Evolutionary conservation across 2,888 invertebrate genomes (phyloP).

Genomic region (Chydorus sphaericus): DNA sequence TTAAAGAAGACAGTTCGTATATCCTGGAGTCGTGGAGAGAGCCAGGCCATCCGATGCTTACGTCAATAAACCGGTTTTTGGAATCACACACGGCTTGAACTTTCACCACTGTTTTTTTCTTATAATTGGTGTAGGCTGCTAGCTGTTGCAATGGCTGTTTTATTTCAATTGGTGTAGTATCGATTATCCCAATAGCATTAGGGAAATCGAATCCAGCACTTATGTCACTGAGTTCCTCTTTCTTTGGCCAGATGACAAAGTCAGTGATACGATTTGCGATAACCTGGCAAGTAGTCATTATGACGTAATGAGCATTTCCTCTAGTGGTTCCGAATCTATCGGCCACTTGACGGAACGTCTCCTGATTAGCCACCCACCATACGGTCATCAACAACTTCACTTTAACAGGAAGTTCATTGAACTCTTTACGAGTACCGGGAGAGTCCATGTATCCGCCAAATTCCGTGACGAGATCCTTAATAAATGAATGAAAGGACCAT

Average conservation of each 20-base stretch:
- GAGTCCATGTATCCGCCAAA: not conserved
- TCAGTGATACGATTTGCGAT: not conserved
- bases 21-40: not conserved
- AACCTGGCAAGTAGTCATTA: not conserved
- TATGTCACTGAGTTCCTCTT: not conserved
- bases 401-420: not conserved
- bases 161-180: not conserved
- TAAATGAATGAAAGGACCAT: not conserved
- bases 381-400: not conserved
- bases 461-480: not conserved
- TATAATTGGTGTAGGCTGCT: not conserved
- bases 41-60: not conserved
- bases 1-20: too few relatives aligned
- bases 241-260: not conserved
- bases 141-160: not conserved
- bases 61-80: not conserved
- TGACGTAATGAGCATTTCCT: not conserved
- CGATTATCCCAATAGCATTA: not conserved
- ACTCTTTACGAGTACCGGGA: not conserved
- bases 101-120: not conserved
- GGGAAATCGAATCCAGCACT: not conserved
- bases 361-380: not conserved
- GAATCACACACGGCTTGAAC: not conserved
- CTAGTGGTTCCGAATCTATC: not conserved
- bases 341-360: not conserved